Conservation (phyloP, 1,140 invertebrate genomes). For the Pissodes strobi region DNA sequence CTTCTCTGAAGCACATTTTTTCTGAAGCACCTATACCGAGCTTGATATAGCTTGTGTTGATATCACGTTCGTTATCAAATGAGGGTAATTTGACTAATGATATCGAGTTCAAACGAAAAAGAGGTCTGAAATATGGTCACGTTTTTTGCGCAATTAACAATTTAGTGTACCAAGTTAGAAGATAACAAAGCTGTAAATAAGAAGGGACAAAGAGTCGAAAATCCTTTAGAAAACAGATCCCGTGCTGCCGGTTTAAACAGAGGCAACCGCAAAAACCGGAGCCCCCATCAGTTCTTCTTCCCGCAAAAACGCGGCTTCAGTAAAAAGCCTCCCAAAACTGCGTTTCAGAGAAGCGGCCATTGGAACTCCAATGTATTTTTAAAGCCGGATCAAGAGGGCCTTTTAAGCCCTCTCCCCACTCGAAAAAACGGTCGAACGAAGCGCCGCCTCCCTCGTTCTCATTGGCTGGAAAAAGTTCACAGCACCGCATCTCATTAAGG, state of each 20-base stretch:
- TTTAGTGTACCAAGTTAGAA: slow-evolving; percentile 5
- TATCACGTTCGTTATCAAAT: no score
- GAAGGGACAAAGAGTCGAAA: slow-evolving; percentile 50
- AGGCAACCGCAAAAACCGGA: slow-evolving; percentile 47
- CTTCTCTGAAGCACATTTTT: no score
- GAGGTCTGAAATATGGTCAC: not conserved
- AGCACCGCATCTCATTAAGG: slow-evolving; percentile 55
- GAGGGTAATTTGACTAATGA: not conserved
- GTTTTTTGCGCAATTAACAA: slow-evolving; percentile 27
- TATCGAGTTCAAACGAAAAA: slow-evolving; percentile 15
- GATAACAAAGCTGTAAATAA: slow-evolving; percentile 49
- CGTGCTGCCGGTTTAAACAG: slow-evolving; percentile 49
- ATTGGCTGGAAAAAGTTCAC: slow-evolving; percentile 55
- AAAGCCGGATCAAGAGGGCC: slow-evolving; percentile 51
- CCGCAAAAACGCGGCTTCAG: slow-evolving; percentile 42
- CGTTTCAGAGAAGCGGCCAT: slow-evolving; percentile 50
- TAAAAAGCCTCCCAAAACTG: slow-evolving; percentile 49
- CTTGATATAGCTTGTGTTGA: no score
- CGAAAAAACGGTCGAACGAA: slow-evolving; percentile 47
- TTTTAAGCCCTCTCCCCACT: slow-evolving; percentile 49
- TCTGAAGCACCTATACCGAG: no score
- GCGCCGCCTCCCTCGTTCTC: slow-evolving; percentile 35
- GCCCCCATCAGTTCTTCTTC: slow-evolving; percentile 48
- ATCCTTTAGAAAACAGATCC: slow-evolving; percentile 51
- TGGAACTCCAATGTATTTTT: slow-evolving; percentile 55